A percentile compares a stretch with the other conserved stretches of the same genome.
phyloP scores from a whole-genome alignment of 2,113 vertebrate species.

The Globicephala melas region DNA sequence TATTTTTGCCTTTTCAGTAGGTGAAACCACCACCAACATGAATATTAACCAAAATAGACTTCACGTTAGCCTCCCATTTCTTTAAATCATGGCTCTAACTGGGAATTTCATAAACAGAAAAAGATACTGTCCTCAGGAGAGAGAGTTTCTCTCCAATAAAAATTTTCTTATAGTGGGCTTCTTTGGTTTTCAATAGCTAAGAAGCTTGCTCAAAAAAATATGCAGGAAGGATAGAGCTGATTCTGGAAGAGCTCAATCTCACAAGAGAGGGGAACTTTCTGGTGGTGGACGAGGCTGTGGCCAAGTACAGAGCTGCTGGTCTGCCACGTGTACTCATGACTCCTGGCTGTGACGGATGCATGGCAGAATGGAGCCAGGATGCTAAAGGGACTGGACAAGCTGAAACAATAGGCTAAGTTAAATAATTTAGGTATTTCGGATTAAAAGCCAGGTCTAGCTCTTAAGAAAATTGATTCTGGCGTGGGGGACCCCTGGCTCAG shows the following conservation, averaged over 20 bases:
- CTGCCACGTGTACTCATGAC: background rate
- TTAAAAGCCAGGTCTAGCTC: background rate
- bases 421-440: background rate
- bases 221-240: background rate
- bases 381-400: background rate
- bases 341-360: background rate
- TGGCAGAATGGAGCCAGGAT: background rate
- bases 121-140: background rate
- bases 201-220: background rate
- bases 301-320: background rate
- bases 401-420: background rate
- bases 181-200: conserved; percentile 6
- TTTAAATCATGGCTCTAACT: background rate
- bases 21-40: background rate
- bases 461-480: background rate
- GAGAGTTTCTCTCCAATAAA: background rate
- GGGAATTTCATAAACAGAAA: background rate
- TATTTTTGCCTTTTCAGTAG: background rate
- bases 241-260: background rate
- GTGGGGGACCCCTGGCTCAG: background rate
- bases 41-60: background rate
- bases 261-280: background rate
- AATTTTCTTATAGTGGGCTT: background rate
- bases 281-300: background rate
- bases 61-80: background rate